A percentile compares a stretch with the other conserved stretches of the same genome.
Evolutionary conservation across 2,113 vertebrate species (phyloP).

Genomic region (Oreochromis tanganicae): DNA sequence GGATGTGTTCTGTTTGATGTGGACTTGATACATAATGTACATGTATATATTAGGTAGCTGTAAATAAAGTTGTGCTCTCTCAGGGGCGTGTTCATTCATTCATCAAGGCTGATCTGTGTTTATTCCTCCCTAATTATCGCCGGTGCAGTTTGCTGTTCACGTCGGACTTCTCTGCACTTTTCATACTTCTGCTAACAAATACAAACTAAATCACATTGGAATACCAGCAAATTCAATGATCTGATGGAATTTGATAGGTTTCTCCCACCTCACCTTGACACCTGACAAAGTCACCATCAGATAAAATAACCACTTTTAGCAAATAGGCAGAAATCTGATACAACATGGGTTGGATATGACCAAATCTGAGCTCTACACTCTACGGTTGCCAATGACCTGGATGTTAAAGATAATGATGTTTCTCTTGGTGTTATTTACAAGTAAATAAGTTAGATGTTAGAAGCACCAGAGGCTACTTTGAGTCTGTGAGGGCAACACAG

Average conservation of each 20-base stretch:
- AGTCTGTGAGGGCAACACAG: neutral
- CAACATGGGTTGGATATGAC: neutral
- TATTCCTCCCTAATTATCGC: neutral
- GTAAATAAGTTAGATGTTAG: neutral
- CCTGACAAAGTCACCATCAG: neutral
- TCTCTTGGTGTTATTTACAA: neutral
- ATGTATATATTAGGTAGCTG: neutral
- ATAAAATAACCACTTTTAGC: neutral
- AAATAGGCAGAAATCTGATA: neutral
- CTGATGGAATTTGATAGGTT: neutral
- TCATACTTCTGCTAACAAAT: neutral
- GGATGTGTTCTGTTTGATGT: neutral
- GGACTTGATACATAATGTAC: neutral
- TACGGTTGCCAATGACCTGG: too few relatives aligned
- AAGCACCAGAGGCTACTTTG: neutral
- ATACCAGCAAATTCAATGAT: neutral
- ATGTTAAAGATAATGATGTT: neutral
- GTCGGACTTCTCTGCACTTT: neutral
- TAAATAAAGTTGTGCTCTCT: neutral
- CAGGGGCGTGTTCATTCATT: fast-evolving
- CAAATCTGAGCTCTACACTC: too few relatives aligned
- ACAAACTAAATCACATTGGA: neutral
- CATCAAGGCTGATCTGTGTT: neutral
- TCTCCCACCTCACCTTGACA: neutral
- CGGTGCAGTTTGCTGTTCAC: neutral